Conservation (phyloP, 2,797 vertebrate genomes). For the Xenentodon cancila region DNA sequence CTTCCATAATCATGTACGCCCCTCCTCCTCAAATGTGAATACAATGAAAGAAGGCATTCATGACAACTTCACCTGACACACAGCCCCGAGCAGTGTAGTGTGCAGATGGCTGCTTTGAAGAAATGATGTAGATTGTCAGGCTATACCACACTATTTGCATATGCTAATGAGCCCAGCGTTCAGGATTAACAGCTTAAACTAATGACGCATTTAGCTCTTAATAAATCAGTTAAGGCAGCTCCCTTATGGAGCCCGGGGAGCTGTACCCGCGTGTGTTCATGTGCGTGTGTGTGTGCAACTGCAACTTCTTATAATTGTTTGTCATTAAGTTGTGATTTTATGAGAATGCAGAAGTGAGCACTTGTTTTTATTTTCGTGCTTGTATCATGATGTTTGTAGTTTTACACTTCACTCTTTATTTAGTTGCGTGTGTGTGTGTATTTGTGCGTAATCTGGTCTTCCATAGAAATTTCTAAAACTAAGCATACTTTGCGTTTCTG, state of each 20-base stretch:
- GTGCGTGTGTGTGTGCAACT: constrained; percentile 19
- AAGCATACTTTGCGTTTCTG: constrained; percentile 12
- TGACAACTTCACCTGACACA: constrained; percentile 42
- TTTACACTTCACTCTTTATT: constrained; percentile 15
- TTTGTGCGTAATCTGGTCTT: constrained; percentile 53
- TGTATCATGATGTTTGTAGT: constrained; percentile 9
- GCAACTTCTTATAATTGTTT: constrained; percentile 32
- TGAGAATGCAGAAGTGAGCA: constrained; percentile 36
- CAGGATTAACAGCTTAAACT: constrained; percentile 82
- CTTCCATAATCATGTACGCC: constrained; percentile 15
- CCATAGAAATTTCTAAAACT: constrained; percentile 46
- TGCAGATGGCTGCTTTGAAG: constrained; percentile 73
- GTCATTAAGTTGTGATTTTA: constrained; percentile 47
- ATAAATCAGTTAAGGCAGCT: constrained; percentile 84
- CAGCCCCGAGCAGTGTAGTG: constrained; percentile 26
- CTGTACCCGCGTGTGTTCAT: constrained; percentile 22
- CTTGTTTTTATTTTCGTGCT: constrained; percentile 18
- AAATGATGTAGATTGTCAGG: constrained; percentile 48
- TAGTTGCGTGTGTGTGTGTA: constrained; percentile 3
- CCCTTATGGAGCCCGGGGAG: constrained; percentile 64
- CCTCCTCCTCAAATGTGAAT: constrained; percentile 15
- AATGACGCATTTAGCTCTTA: constrained; percentile 84
- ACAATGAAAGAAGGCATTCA: constrained; percentile 43
- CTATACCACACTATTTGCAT: constrained; percentile 73
- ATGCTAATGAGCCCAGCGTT: constrained; percentile 81